A percentile compares a stretch with the other conserved stretches of the same genome.
Evolutionary conservation across 2,113 vertebrate genomes (phyloP).

Genomic region (Triplophysa rosa): DNA sequence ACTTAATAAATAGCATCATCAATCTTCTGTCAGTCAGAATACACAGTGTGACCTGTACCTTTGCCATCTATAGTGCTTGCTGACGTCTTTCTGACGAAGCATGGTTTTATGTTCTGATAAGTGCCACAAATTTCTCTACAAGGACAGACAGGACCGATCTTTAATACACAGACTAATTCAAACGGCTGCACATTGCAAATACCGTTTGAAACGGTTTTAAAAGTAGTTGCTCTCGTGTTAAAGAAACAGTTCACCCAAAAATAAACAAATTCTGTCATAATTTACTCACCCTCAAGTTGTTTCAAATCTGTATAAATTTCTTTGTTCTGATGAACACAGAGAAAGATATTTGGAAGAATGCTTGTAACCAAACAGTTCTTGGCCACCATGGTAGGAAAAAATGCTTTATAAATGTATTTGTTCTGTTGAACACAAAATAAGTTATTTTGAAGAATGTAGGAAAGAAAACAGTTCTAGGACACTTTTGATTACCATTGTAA

Average conservation of each 20-base stretch:
- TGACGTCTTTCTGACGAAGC: slow-evolving; percentile 35
- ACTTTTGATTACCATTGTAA: too few relatives aligned
- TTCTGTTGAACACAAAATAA: too few relatives aligned
- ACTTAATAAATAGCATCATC: slow-evolving; percentile 33
- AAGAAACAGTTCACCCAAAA: neutral
- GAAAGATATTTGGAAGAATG: too few relatives aligned
- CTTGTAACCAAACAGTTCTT: too few relatives aligned
- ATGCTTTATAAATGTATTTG: too few relatives aligned
- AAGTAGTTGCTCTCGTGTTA: slow-evolving; percentile 48
- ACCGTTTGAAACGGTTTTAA: slow-evolving; percentile 55
- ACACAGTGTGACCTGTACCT: slow-evolving; percentile 11
- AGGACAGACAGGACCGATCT: slow-evolving; percentile 53
- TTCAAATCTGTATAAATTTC: too few relatives aligned
- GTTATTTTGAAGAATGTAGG: too few relatives aligned
- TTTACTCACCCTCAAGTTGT: too few relatives aligned
- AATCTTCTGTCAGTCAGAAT: slow-evolving; percentile 41
- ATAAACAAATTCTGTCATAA: too few relatives aligned
- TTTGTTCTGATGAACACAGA: too few relatives aligned
- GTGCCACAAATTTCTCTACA: slow-evolving; percentile 32
- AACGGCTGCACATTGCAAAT: slow-evolving; percentile 37
- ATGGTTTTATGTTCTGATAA: slow-evolving; percentile 54
- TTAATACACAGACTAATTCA: slow-evolving; percentile 57
- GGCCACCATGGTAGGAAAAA: too few relatives aligned
- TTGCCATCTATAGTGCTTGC: slow-evolving; percentile 12
- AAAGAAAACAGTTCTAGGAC: too few relatives aligned